These are phyloP conservation scores for Brenthis daphne DNA, from an alignment of 2,888 invertebrate species.

Conservation along the genomic window DNA sequence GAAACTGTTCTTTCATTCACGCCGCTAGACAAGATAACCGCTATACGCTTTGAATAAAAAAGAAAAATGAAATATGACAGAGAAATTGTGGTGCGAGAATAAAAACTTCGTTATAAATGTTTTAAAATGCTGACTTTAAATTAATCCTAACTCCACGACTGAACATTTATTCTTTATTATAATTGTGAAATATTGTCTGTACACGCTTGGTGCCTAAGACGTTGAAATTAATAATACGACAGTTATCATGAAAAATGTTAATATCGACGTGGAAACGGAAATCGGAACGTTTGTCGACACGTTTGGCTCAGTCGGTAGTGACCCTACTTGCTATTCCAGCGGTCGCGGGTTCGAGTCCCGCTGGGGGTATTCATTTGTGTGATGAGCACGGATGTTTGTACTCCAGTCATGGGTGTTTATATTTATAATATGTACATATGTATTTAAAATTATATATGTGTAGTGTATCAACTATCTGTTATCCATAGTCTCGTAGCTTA, in stretches of 20 bases:
- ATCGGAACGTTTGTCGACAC: no score
- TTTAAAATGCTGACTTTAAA: conserved; percentile 49
- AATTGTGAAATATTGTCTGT: conserved; percentile 32
- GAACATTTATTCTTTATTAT: conserved; percentile 29
- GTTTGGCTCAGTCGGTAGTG: no score
- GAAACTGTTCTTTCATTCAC: conserved; percentile 23
- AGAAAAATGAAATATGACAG: conserved; percentile 37
- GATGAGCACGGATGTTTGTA: no score
- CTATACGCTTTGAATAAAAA: conserved; percentile 37
- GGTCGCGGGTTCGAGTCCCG: no score
- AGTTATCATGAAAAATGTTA: neutral
- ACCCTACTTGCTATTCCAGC: no score
- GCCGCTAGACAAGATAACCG: conserved; percentile 33
- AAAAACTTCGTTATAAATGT: conserved; percentile 49
- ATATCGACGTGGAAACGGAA: neutral
- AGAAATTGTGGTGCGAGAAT: conserved; percentile 33
- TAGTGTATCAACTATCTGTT: no score
- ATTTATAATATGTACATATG: no score
- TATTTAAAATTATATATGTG: no score
- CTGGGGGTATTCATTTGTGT: no score
- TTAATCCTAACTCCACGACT: conserved; percentile 45
- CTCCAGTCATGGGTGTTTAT: no score
- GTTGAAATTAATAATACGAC: conserved; percentile 22
- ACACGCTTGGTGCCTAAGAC: conserved; percentile 15
- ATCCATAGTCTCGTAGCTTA: no score